Evolutionary conservation across 1,140 invertebrate genomes (phyloP).

Genomic region (Scaptomyza montana): DNA sequence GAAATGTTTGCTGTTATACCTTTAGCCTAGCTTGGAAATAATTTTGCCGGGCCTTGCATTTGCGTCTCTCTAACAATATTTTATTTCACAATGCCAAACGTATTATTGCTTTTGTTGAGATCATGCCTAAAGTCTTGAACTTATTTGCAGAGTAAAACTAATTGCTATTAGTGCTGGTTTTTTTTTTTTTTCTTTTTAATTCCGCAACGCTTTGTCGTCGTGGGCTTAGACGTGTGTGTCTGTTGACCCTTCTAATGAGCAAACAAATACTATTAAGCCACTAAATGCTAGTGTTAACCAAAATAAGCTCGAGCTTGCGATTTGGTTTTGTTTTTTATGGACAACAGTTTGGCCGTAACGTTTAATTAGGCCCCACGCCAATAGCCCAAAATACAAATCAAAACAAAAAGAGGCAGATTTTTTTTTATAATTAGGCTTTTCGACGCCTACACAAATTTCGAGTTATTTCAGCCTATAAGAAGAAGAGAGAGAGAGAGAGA

Average conservation of each 20-base stretch:
- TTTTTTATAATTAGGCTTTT: slow-evolving; percentile 50
- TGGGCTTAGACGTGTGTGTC: background rate
- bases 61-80: no score
- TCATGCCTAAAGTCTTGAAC: background rate
- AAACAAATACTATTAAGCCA: slow-evolving; percentile 44
- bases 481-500: no score
- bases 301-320: slow-evolving; percentile 26
- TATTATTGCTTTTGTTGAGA: background rate
- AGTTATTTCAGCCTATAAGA: no score
- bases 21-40: no score
- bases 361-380: slow-evolving; percentile 55
- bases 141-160: slow-evolving; percentile 3
- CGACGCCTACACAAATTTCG: slow-evolving; percentile 14
- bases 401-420: background rate
- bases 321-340: background rate
- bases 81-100: no score
- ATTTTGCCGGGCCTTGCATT: no score
- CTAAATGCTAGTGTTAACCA: slow-evolving; percentile 52
- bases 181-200: background rate
- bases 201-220: background rate
- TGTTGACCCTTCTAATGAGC: slow-evolving; percentile 59
- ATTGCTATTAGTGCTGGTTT: background rate
- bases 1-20: no score
- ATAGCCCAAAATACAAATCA: background rate
- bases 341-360: slow-evolving; percentile 9